phyloP scores from a whole-genome alignment of 2,113 vertebrate species.

The Ameiurus melas region DNA sequence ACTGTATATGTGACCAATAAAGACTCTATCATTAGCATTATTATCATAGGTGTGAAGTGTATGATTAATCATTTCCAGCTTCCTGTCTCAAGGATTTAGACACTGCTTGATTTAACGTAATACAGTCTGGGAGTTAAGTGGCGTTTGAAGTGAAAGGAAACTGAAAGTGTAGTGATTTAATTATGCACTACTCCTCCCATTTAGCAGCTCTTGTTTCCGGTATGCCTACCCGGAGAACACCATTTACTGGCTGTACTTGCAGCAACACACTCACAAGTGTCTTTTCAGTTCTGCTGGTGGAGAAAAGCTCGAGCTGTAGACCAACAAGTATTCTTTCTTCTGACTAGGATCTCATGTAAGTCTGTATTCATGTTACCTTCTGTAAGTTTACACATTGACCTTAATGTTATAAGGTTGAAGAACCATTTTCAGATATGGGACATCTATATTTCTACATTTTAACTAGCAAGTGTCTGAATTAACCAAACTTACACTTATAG shows the following conservation, averaged over 20 bases:
- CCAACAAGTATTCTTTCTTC: not conserved
- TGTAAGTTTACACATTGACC: too few species aligned
- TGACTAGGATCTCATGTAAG: not conserved
- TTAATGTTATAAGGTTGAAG: not conserved
- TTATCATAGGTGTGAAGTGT: too few species aligned
- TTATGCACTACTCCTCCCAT: not conserved
- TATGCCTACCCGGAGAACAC: not conserved
- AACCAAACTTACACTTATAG: not conserved
- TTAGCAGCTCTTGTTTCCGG: not conserved
- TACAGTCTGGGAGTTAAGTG: not conserved
- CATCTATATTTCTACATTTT: not conserved
- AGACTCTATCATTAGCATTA: too few species aligned
- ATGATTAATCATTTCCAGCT: not conserved
- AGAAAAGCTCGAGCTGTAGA: not conserved
- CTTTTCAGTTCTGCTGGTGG: not conserved
- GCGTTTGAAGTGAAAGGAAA: slow-evolving; percentile 4
- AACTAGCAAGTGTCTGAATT: not conserved
- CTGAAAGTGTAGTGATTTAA: not conserved
- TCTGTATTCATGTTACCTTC: not conserved
- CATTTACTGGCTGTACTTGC: not conserved
- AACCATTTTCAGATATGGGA: not conserved
- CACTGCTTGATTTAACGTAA: not conserved
- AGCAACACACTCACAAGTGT: not conserved
- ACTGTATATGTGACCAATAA: too few species aligned
- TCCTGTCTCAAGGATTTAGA: not conserved